Conservation (phyloP, 2,113 vertebrate species). For the Dasyprocta punctata region DNA sequence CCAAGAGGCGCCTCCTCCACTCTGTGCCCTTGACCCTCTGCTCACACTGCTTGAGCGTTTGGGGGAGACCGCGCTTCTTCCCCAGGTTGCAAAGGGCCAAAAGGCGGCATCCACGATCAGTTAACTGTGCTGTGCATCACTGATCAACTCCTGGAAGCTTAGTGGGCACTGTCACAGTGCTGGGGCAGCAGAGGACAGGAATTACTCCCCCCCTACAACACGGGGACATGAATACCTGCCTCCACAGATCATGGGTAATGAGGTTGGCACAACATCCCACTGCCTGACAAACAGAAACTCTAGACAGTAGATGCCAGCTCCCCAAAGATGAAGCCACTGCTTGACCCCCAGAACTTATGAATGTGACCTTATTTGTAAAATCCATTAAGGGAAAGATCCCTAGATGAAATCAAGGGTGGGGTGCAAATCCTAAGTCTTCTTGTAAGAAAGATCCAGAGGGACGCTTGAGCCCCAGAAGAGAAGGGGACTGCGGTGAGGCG, state of each 20-base stretch:
- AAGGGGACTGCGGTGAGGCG: fast-evolving
- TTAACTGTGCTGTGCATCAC: no score
- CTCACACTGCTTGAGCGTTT: background rate
- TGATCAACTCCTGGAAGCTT: fast-evolving
- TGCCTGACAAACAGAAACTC: background rate
- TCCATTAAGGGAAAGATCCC: background rate
- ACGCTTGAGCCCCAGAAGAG: background rate
- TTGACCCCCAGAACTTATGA: background rate
- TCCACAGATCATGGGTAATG: no score
- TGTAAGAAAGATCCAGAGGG: background rate
- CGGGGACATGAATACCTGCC: background rate
- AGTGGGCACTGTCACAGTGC: fast-evolving
- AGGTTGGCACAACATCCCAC: fast-evolving
- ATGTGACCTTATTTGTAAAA: background rate
- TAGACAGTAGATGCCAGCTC: fast-evolving
- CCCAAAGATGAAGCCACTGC: fast-evolving
- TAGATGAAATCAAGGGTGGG: background rate
- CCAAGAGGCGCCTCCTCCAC: fast-evolving
- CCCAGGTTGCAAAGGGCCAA: background rate
- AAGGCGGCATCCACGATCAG: fast-evolving
- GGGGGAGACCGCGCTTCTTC: background rate
- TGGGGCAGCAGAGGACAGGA: no score
- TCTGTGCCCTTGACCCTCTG: no score
- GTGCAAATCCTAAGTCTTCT: fast-evolving
- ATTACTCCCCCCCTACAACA: background rate